Evolutionary conservation across 2,888 invertebrate genomes (phyloP), one percentile per base, ranked within the genome.

Genomic region (Monoplex corrugatus): DNA sequence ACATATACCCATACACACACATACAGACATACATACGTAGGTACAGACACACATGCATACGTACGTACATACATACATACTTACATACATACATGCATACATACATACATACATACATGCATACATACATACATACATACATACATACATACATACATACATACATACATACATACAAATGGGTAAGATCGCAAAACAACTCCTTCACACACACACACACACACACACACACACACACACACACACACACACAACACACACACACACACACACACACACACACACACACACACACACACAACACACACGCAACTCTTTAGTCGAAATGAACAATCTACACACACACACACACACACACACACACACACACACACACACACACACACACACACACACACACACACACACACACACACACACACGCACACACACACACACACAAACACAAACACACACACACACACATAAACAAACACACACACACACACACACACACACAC

Each of bases 301-400:
- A 68, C 68, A 68, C 68, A 35, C 75, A 35, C 35, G 13, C 32
- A 75, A n/a, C n/a, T n/a, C n/a, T n/a, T n/a, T n/a, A n/a, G n/a
- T n/a, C n/a, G n/a, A n/a, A n/a, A n/a, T n/a, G n/a, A n/a, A n/a
- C n/a, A n/a, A n/a, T n/a, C 68, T 0, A 23, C 75, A 35, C 75
- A 35, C 75, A 32, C 35, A 35, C 35, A 32, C 72, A 35, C 72
- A 32, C 72, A 35, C 35, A 0, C 72, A 35, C 72, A 35, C 75
- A 35, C 75, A 35, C 40, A 75, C 16, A 16, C 40, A 75, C 75
- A 1, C 38, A 75, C 75, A 35, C 35, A 75, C 75, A 35, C 35
- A 75, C 75, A 35, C 72, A 72, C 72, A 35, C 75, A 75, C 75
- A 75, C 38, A 75, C 75, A 35, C 75, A 75, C 75, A 72, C 72